Evolutionary conservation across 2,797 vertebrate species (phyloP).

Genomic region (Hapalemur alaotrensis): DNA sequence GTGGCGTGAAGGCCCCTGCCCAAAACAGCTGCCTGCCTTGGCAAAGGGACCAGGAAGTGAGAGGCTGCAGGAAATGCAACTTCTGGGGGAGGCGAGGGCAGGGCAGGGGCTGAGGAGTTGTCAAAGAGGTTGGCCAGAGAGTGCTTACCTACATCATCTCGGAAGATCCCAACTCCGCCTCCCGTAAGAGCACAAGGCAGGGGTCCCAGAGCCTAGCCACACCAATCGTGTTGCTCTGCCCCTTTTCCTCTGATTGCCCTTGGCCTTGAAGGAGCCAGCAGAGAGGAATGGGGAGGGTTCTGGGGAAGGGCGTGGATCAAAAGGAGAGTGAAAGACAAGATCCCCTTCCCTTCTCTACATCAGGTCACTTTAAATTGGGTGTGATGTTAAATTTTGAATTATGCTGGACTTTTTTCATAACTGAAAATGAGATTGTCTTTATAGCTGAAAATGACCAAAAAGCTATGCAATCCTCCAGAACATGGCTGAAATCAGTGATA

Average conservation of each 20-base stretch:
- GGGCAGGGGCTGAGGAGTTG: neutral
- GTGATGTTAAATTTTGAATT: neutral
- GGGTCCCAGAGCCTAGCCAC: neutral
- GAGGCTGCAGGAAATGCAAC: neutral
- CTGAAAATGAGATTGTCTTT: neutral
- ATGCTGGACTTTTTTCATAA: neutral
- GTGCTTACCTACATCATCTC: neutral
- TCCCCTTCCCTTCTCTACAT: neutral
- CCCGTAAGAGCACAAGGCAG: neutral
- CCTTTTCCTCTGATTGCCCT: neutral
- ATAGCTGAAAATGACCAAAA: neutral
- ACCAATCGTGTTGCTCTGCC: neutral
- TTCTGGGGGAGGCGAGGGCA: accelerated
- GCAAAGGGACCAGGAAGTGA: neutral
- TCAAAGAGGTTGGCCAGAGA: neutral
- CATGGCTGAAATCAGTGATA: neutral
- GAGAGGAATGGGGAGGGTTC: neutral
- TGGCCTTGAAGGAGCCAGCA: neutral
- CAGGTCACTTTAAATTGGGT: neutral
- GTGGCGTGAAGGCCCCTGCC: neutral
- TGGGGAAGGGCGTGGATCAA: neutral
- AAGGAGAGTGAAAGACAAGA: neutral
- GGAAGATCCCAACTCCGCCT: neutral
- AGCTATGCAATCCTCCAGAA: neutral
- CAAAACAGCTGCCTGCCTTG: neutral